Percentiles rank a stretch among this genome's conserved stretches.
Evolutionary conservation across 2,797 vertebrate species (phyloP).

Genomic region (Mareca strepera): DNA sequence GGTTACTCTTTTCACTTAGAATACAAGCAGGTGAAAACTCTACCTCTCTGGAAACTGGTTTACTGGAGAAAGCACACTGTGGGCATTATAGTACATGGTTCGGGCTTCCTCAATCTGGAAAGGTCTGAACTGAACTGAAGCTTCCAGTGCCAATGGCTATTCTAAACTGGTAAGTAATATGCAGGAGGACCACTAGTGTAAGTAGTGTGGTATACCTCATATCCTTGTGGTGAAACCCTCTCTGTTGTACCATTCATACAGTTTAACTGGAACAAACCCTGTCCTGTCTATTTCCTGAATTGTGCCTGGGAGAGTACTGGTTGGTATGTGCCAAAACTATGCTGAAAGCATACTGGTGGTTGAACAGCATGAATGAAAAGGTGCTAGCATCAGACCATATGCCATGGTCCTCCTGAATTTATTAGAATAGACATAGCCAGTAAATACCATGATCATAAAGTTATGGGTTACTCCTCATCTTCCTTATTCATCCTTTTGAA

Average conservation of each 20-base stretch:
- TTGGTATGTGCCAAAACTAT: not conserved
- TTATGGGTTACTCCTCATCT: not conserved
- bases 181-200: not conserved
- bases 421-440: not conserved
- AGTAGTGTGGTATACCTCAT: not conserved
- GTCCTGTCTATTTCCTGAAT: rapidly evolving
- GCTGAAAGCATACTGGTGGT: not conserved
- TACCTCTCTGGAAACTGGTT: not conserved
- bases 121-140: not conserved
- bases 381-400: not conserved
- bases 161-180: not conserved
- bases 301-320: not conserved
- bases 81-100: not conserved
- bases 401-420: not conserved
- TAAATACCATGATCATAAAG: not conserved
- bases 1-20: not conserved
- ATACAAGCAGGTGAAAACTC: not conserved
- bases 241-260: not conserved
- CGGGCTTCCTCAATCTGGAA: not conserved
- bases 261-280: not conserved
- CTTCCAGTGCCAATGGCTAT: not conserved
- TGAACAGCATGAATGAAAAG: not conserved
- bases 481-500: not conserved
- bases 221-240: not conserved
- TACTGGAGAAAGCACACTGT: not conserved